Percentiles rank a stretch among this genome's conserved stretches.
These are phyloP conservation scores for Boleophthalmus pectinirostris DNA, from an alignment of 2,113 vertebrate species.

Conservation along the genomic window DNA sequence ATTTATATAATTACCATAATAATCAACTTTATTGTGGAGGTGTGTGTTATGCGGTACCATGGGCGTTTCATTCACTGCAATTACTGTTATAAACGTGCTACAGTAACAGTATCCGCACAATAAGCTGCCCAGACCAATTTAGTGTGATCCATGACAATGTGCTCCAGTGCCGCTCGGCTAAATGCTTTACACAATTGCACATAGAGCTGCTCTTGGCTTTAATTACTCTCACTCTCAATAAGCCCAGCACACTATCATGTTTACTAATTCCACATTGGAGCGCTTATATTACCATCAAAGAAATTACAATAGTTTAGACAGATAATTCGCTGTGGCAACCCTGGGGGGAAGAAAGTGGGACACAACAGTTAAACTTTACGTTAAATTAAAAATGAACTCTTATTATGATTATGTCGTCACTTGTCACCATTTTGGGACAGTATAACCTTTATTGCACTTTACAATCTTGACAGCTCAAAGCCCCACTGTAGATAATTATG, in stretches of 20 bases:
- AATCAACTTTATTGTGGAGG: conserved; percentile 76
- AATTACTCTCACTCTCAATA: conserved; percentile 62
- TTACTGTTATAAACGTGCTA: conserved; percentile 66
- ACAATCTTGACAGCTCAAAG: too few relatives aligned
- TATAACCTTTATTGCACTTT: background rate
- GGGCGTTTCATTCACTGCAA: conserved; percentile 61
- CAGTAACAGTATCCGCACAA: conserved; percentile 64
- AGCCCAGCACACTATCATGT: conserved; percentile 38
- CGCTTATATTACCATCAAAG: conserved; percentile 60
- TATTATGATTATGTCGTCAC: background rate
- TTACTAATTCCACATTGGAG: conserved; percentile 46
- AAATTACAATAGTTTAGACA: conserved; percentile 28
- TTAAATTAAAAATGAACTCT: background rate
- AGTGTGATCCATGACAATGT: conserved; percentile 67
- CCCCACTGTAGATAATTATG: too few relatives aligned
- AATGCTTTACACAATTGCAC: conserved; percentile 51
- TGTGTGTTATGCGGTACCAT: conserved; percentile 51
- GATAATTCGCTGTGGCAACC: background rate
- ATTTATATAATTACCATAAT: conserved; percentile 75
- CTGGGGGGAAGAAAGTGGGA: background rate
- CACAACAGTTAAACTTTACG: background rate
- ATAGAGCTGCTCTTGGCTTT: conserved; percentile 52
- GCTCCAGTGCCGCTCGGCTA: conserved; percentile 40
- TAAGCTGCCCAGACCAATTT: conserved; percentile 65
- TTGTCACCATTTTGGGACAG: background rate